Conservation (phyloP, 2,888 invertebrate genomes). For the Coelinius sp. region DNA sequence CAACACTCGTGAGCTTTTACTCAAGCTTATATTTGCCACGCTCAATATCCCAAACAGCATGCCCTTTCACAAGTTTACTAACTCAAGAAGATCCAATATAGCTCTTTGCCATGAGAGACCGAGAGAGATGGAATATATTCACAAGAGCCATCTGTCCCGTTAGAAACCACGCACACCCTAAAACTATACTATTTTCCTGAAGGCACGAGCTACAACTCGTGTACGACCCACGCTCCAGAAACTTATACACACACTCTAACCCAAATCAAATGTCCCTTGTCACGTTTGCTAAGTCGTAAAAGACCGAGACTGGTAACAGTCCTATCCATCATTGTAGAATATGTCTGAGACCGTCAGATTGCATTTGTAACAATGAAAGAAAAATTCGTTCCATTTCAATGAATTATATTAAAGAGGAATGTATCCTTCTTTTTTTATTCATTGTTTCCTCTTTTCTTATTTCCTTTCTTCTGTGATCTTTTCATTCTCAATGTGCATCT, state of each 20-base stretch:
- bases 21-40: constrained; percentile 9
- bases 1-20: constrained; percentile 7
- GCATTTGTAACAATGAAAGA: constrained; percentile 12
- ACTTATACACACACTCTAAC: constrained; percentile 34
- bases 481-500: constrained; percentile 6
- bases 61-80: constrained; percentile 38
- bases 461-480: not conserved
- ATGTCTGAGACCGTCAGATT: not conserved
- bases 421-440: not conserved
- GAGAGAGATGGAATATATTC: not conserved
- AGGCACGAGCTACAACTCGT: constrained; percentile 1
- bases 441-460: not conserved
- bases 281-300: constrained; percentile 37
- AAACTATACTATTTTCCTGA: constrained; percentile 11
- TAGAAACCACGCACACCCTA: constrained; percentile 3
- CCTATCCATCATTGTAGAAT: not conserved
- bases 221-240: constrained; percentile 14
- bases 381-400: not conserved
- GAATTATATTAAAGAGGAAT: not conserved
- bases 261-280: constrained; percentile 34
- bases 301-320: constrained; percentile 19
- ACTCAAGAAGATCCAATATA: constrained; percentile 44
- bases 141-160: constrained; percentile 34
- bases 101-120: not conserved
- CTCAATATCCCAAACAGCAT: not conserved